Evolutionary conservation across 2,888 invertebrate species (phyloP).

Genomic region (Pseudoips prasinana): DNA sequence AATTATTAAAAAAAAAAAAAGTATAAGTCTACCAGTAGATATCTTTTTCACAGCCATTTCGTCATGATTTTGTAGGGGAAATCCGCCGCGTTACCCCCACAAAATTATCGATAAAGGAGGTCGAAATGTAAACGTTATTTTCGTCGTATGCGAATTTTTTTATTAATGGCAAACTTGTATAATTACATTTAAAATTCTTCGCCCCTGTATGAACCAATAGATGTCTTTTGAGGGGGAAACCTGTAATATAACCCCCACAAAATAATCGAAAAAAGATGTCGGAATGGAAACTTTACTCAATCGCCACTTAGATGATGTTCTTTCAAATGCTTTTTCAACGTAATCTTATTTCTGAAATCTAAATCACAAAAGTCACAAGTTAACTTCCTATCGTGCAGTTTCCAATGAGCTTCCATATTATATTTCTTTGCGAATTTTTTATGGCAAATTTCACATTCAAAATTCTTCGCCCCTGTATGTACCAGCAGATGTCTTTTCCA

Average conservation of each 20-base stretch:
- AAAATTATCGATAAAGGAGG: too few relatives aligned
- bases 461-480: not conserved
- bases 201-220: not conserved
- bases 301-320: too few relatives aligned
- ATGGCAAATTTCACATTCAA: not conserved
- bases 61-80: too few relatives aligned
- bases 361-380: not conserved
- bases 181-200: not conserved
- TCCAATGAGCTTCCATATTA: conserved; percentile 13
- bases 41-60: not conserved
- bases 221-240: too few relatives aligned
- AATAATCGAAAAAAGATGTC: too few relatives aligned
- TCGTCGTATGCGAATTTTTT: conserved; percentile 9
- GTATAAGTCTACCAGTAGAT: not conserved
- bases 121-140: too few relatives aligned
- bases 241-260: too few relatives aligned
- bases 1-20: too few relatives aligned
- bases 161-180: not conserved
- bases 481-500: not conserved
- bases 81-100: too few relatives aligned
- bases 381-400: not conserved
- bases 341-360: not conserved
- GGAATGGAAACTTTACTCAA: too few relatives aligned
- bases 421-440: conserved; percentile 10
- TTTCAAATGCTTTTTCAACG: not conserved